Evolutionary conservation across 2,888 invertebrate species (phyloP).

Genomic region (Diogma glabrata): DNA sequence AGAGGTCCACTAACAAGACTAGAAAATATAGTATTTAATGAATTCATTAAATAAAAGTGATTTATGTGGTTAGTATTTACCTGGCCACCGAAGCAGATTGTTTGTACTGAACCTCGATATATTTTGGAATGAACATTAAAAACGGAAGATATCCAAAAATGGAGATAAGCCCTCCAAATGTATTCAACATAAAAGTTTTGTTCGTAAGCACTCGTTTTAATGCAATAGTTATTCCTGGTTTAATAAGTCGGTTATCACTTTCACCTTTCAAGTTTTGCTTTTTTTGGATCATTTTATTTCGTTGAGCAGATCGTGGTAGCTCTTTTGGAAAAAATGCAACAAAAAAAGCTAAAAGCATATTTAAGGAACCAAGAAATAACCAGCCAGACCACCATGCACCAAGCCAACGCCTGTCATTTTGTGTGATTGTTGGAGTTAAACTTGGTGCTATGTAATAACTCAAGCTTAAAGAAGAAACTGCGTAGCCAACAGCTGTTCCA

Average conservation of each 20-base stretch:
- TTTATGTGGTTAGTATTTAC: neutral
- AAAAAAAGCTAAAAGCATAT: conserved; percentile 44
- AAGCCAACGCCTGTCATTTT: conserved; percentile 62
- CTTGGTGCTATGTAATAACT: conserved; percentile 54
- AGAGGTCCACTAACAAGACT: conserved; percentile 53
- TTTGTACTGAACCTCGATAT: conserved; percentile 59
- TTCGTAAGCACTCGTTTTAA: conserved; percentile 46
- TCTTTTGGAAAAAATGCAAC: conserved; percentile 50
- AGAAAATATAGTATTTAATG: conserved; percentile 34
- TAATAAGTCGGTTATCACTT: conserved; percentile 17
- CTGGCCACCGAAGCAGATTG: conserved; percentile 46
- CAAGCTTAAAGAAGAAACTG: conserved; percentile 50
- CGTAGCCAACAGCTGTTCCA: conserved; percentile 57
- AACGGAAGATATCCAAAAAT: conserved; percentile 38
- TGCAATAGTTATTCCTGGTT: conserved; percentile 42
- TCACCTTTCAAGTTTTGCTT: neutral
- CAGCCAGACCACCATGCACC: conserved; percentile 76
- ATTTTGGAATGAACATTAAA: conserved; percentile 62
- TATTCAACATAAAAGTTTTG: conserved; percentile 20
- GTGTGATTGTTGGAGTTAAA: conserved; percentile 50
- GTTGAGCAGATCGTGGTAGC: conserved; percentile 44
- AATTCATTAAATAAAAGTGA: neutral
- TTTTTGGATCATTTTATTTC: conserved; percentile 27
- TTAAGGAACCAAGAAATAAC: conserved; percentile 46
- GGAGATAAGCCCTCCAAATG: conserved; percentile 28